Evolutionary conservation across 2,113 vertebrate genomes (phyloP), one percentile per base, ranked within the genome.

Genomic region (Cathartes aura): DNA sequence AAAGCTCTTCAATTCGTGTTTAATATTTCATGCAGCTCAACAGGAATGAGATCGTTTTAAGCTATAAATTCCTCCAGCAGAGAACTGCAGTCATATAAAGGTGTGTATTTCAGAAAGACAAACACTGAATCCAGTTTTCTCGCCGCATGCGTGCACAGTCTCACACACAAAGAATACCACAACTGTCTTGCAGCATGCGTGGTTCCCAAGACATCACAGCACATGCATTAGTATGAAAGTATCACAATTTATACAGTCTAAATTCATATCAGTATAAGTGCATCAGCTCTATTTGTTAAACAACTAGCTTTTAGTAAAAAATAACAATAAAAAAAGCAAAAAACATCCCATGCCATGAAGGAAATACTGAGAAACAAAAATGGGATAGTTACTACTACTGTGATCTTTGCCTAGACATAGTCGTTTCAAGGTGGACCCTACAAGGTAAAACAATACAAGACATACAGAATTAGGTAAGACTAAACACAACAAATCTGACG

Each of bases 361-460:
- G 97, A 97, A 97, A 97, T 93, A 96, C 97, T 98, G 98, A 98
- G 98, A 98, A 98, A 98, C 98, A 98, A 98, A 99, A 99, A 99
- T 95, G 95, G 97, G 99, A 99, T 99, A 99, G 99, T 99, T 99
- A 99, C 99, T 99, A 99, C 99, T 99, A 99, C 99, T 99, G 99
- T 99, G 99, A 98, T 99, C 99, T 99, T 99, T 99, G 99, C 99
- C 99, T 99, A 99, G 99, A 99, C 99, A 99, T 98, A 99, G 99
- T 98, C 99, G 99, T 99, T 99, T 99, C 99, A 99, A 98, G 98
- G 99, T 99, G 98, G 99, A 99, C 99, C 99, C 99, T 99, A 99
- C 98, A 99, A 98, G 98, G 99, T 98, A 99, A 98, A 98, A 99
- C 98, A 99, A 99, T 99, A 99, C 98, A 99, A 99, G 99, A 99